Evolutionary conservation across 1,140 invertebrate genomes (phyloP), one percentile per base, ranked within the genome.

Genomic region (Zeugodacus cucurbitae): DNA sequence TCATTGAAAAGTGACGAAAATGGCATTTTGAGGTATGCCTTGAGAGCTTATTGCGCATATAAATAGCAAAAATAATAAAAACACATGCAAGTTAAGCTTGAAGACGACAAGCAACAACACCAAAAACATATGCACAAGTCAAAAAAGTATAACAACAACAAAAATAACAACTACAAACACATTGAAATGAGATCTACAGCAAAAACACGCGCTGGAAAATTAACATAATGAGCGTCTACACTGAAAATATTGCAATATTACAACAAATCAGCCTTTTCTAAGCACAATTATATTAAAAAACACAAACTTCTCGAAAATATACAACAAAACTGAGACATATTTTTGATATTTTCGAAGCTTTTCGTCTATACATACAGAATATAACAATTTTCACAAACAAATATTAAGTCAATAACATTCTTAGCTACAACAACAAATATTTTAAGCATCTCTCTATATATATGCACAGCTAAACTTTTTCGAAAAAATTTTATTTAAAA

Each of bases 351-450:
- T 0, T 54, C 20, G 48, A 17, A 17, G 48, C 48, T 54, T 54
- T 54, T 20, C 48, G 48, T 17, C 2, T 3, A 54, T 17, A 54
- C 48, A 54, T 20, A 54, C 48, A 3, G 48, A 54, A 54, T 17
- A 54, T 54, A 54, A 54, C 14, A 20, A 74, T 37, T n/a, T 7
- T n/a, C 67, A 41, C 22, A 6, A 74, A 22, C 67, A 74, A 22
- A 37, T 74, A 2, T 54, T 54, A 54, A 3, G 2, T 17, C 14
- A 54, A 54, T 54, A 54, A 54, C 48, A 54, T 4, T 62, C 17
- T 74, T 37, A 74, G 32, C 67, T 74, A 74, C 32, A 37, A 74
- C 67, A 41, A 37, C 67, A 74, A 74, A 22, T 74, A 74, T 74
- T 17, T n/a, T 41, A 74, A 37, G 67, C 67, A 22, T 29, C 29